Percentiles rank a stretch among this genome's conserved stretches.
Evolutionary conservation across 2,888 invertebrate species (phyloP).

Genomic region (Diplolepis rosae): DNA sequence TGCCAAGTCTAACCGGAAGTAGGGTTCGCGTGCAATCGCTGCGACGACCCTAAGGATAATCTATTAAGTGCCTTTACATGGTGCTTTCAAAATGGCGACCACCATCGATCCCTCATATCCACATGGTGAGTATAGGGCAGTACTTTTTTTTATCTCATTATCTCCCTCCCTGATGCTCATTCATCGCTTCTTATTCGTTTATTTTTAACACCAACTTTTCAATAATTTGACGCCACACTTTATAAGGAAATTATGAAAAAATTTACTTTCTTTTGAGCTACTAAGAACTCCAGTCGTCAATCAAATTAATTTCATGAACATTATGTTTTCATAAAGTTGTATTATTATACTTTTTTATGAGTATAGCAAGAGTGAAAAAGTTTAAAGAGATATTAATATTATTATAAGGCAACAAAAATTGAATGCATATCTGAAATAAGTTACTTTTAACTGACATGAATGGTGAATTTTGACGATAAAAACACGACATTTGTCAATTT

Average conservation of each 20-base stretch:
- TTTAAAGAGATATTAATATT: too few species aligned
- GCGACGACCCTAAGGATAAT: constrained; percentile 49
- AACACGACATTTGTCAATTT: too few species aligned
- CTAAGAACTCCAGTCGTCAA: background rate
- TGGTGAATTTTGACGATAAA: too few species aligned
- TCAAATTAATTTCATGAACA: background rate
- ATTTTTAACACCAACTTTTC: constrained; percentile 22
- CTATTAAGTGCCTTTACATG: constrained; percentile 52
- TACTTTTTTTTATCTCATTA: background rate
- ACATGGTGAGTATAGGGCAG: background rate
- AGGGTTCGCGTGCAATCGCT: constrained; percentile 57
- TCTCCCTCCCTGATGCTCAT: background rate
- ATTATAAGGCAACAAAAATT: too few species aligned
- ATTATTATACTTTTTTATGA: background rate
- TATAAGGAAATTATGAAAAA: background rate
- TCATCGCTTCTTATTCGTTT: background rate
- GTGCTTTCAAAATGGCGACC: constrained; percentile 53
- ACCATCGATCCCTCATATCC: constrained; percentile 44
- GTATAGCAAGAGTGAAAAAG: too few species aligned
- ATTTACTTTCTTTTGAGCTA: background rate
- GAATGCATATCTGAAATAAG: too few species aligned
- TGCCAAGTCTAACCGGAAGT: constrained; percentile 48
- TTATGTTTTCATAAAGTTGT: background rate
- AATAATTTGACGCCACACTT: constrained; percentile 20
- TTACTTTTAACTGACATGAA: too few species aligned